These are phyloP conservation scores for Drosophila fulvimacula DNA, from an alignment of 2,888 invertebrate species.

Conservation along the genomic window DNA sequence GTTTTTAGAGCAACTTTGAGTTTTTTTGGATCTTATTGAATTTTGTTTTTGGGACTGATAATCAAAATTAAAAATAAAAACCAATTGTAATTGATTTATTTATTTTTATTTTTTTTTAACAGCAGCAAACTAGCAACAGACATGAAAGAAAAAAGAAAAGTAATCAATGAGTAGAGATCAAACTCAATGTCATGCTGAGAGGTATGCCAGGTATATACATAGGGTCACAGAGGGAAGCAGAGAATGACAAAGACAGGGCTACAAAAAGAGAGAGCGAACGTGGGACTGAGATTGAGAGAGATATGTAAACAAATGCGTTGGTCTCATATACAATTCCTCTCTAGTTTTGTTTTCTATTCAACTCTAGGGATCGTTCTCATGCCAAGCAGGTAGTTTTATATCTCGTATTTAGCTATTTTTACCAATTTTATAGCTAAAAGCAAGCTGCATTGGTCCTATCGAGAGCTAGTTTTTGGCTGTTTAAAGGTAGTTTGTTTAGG, in stretches of 20 bases:
- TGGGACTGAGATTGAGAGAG: neutral
- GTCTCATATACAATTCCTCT: conserved; percentile 6
- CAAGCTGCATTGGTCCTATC: conserved; percentile 11
- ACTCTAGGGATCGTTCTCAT: neutral
- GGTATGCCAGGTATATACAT: no score
- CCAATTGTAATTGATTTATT: no score
- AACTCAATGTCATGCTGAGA: neutral
- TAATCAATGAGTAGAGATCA: neutral
- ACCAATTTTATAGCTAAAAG: neutral
- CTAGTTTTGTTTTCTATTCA: neutral
- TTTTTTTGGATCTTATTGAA: no score
- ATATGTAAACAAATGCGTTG: conserved; percentile 11
- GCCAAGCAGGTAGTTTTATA: conserved; percentile 5
- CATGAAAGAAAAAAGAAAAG: no score
- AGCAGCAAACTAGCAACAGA: no score
- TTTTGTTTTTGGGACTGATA: no score
- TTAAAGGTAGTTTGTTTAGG: no score
- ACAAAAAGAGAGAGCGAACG: neutral
- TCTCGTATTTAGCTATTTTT: conserved; percentile 9
- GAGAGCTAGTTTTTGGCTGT: neutral
- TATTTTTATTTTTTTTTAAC: no score
- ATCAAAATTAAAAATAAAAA: no score
- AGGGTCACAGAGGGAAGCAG: no score
- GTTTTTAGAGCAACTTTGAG: conserved; percentile 33
- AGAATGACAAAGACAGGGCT: no score